Base-by-base conservation (phyloP, 2,113 vertebrate genomes). In the Xyrauchen texanus region DNA sequence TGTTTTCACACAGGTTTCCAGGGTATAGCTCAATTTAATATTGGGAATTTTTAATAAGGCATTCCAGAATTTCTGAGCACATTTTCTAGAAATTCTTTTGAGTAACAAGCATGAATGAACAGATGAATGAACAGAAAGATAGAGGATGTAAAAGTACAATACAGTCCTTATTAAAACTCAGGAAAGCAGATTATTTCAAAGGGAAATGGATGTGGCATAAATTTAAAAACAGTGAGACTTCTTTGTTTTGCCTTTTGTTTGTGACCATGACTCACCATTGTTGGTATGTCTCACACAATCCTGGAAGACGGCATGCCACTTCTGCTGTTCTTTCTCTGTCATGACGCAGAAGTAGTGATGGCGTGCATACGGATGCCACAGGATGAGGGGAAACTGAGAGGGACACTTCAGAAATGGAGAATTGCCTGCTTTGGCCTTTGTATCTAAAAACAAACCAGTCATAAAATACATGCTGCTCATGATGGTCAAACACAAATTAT, bases 291-390 rank as follows among this genome's bases (percentile, higher is more conserved):
- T 83, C 45, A 97, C 89, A 0, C 97, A 98, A 86, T 98, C 97
- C 91, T 96, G 96, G 87, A 99, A 93, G 34, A 98, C 96, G 0
- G 96, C 96, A 0, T 90, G 89, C 97, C 97, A 99, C 89, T 95
- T 96, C 81, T 92, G 88, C 87, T 98, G 97, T 86, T 99, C 97
- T 42, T 96, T 95, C 86, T 96, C 95, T 0, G 94, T 96, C 94
- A 94, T 93, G 83, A 97, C 93, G 0, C 95, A 97, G 91, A 98
- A 99, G 89, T 95, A 97, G 70, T 96, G 93, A 86, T 98, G 97
- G 0, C 93, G 91, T 2, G 94, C 92, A 0, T 93, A 96, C 0
- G 97, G 97, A 70, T 99, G 97, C 96, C 96, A 98, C 69, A 99
- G 93, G 90, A 99, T 94, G 82, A 98, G 92, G 0, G 95, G 94